These are phyloP conservation scores for Phoeniculus purpureus DNA, from an alignment of 2,797 vertebrate species.

Conservation along the genomic window DNA sequence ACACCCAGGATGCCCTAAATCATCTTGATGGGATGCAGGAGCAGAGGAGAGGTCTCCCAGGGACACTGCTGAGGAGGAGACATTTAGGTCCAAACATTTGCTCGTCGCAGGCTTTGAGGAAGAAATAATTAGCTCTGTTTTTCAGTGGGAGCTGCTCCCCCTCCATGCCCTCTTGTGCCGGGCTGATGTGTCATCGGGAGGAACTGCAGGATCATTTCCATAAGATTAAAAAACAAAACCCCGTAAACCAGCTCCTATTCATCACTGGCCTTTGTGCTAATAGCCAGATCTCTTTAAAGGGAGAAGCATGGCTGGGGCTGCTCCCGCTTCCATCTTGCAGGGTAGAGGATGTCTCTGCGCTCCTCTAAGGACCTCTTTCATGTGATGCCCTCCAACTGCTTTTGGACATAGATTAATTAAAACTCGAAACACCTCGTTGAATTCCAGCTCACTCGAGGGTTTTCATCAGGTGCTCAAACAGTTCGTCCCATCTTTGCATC, in stretches of 20 bases:
- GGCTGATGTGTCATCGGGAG: conserved; percentile 1
- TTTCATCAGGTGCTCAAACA: background rate
- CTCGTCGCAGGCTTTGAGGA: background rate
- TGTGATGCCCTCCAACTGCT: conserved; percentile 12
- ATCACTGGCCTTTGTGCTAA: conserved; percentile 16
- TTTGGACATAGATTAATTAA: conserved; percentile 59
- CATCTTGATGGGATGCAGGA: background rate
- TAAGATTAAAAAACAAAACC: background rate
- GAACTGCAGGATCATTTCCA: conserved; percentile 31
- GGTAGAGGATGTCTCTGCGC: conserved; percentile 31
- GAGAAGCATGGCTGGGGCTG: background rate
- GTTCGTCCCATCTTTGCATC: background rate
- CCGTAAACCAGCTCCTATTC: conserved; percentile 12
- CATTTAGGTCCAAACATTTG: background rate
- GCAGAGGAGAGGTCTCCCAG: fast-evolving
- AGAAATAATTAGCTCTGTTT: conserved; percentile 18
- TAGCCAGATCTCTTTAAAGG: background rate
- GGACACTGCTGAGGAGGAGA: background rate
- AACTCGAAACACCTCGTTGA: background rate
- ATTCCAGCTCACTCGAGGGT: background rate
- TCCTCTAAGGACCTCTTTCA: conserved; percentile 24
- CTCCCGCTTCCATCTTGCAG: background rate
- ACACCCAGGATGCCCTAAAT: background rate
- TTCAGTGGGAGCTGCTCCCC: background rate
- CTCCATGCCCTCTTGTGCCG: conserved; percentile 2